Evolutionary conservation across 2,113 vertebrate genomes (phyloP).

Genomic region (Thomomys bottae): DNA sequence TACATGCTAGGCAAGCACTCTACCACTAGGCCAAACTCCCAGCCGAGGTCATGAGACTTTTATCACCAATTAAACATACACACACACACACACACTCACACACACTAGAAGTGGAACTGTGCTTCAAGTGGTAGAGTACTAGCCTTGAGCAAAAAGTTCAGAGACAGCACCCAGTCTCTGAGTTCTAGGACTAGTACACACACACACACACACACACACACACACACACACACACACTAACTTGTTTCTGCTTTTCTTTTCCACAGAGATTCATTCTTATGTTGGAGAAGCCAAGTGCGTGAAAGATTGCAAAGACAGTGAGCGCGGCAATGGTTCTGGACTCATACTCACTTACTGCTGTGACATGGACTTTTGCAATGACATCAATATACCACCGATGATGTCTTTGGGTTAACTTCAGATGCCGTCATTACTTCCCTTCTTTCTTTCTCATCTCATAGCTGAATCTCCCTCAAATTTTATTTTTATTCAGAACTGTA

Average conservation of each 20-base stretch:
- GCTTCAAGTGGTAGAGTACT: too few species aligned
- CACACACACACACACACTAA: too few species aligned
- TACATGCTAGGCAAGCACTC: too few species aligned
- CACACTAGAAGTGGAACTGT: too few species aligned
- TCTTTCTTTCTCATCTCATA: not conserved
- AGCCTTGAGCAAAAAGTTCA: too few species aligned
- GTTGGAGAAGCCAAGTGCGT: not conserved
- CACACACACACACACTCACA: too few species aligned
- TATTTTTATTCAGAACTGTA: not conserved
- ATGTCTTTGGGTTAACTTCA: not conserved
- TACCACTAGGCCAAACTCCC: too few species aligned
- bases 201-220: too few species aligned
- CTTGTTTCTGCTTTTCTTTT: not conserved
- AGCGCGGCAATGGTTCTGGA: rapidly evolving
- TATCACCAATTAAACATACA: too few species aligned
- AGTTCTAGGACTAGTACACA: too few species aligned
- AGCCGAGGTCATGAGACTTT: too few species aligned
- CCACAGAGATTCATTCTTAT: rapidly evolving
- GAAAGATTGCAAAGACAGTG: not conserved
- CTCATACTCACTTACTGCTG: not conserved
- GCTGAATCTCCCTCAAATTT: not conserved
- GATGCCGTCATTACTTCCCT: not conserved
- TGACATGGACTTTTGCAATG: not conserved
- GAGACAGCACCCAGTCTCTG: too few species aligned
- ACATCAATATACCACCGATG: rapidly evolving